Conservation (phyloP, 2,797 vertebrate genomes). For the Lemur catta region DNA sequence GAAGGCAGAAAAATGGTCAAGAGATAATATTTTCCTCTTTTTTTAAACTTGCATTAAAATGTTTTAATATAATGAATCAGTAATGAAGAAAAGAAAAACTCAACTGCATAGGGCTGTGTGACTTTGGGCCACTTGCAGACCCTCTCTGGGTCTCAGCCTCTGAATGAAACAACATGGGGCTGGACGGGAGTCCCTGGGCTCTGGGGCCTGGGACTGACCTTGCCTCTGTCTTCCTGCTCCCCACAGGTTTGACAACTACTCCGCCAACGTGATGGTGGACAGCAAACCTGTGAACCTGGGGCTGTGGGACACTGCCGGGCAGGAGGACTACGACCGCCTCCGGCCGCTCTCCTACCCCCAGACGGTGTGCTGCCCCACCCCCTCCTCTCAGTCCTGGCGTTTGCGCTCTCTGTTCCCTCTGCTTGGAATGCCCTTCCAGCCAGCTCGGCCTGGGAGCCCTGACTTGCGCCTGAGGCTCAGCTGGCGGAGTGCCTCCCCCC, state of each 20-base stretch:
- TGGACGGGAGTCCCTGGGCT: fast-evolving
- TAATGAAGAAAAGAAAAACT: background rate
- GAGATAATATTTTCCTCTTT: background rate
- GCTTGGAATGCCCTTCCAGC: background rate
- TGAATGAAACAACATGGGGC: fast-evolving
- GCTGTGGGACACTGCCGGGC: conserved; percentile 95
- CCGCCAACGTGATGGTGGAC: conserved; percentile 96
- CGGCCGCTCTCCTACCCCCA: conserved; percentile 94
- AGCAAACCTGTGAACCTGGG: conserved; percentile 96
- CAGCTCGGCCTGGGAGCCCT: too few species aligned
- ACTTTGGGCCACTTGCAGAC: fast-evolving
- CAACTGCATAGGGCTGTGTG: background rate
- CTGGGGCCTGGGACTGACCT: background rate
- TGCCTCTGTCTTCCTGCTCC: background rate
- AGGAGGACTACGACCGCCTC: conserved; percentile 95
- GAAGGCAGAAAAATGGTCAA: background rate
- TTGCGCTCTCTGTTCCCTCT: background rate
- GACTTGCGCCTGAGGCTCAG: background rate
- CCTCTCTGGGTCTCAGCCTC: background rate
- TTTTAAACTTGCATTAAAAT: background rate
- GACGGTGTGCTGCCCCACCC: conserved; percentile 84
- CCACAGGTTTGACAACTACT: conserved; percentile 95
- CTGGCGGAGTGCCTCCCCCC: background rate
- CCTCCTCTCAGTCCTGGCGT: background rate
- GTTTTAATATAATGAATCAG: background rate